A percentile compares a stretch with the other conserved stretches of the same genome.
phyloP scores from a whole-genome alignment of 2,797 vertebrate species.

The Myotis findleyi region DNA sequence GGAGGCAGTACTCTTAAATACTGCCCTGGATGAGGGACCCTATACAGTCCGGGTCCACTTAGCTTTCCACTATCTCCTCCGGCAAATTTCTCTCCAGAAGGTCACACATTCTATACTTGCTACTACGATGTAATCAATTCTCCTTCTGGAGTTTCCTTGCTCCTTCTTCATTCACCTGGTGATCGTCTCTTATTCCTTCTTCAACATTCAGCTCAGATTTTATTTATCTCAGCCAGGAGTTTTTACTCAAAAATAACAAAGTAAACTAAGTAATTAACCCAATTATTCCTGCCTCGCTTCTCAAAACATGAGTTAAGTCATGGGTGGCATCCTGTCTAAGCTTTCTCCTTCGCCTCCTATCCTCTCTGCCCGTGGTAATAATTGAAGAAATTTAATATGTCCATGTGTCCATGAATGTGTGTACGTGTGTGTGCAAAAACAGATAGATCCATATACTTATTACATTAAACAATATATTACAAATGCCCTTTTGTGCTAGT shows the following conservation, averaged over 20 bases:
- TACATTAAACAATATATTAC: neutral
- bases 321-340: neutral
- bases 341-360: too few species aligned
- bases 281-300: neutral
- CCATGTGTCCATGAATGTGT: too few species aligned
- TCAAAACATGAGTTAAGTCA: slow-evolving; percentile 27
- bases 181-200: neutral
- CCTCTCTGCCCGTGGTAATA: too few species aligned
- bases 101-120: neutral
- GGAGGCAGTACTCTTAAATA: neutral
- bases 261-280: neutral
- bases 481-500: neutral
- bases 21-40: neutral
- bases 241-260: neutral
- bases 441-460: too few species aligned
- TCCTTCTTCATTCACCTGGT: neutral
- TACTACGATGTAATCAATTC: neutral
- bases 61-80: neutral
- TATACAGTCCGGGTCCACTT: neutral
- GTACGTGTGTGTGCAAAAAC: too few species aligned
- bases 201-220: neutral
- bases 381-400: too few species aligned
- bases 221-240: neutral
- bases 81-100: neutral
- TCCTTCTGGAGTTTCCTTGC: neutral